Conservation (phyloP, 2,113 vertebrate species). For the Addax nasomaculatus region DNA sequence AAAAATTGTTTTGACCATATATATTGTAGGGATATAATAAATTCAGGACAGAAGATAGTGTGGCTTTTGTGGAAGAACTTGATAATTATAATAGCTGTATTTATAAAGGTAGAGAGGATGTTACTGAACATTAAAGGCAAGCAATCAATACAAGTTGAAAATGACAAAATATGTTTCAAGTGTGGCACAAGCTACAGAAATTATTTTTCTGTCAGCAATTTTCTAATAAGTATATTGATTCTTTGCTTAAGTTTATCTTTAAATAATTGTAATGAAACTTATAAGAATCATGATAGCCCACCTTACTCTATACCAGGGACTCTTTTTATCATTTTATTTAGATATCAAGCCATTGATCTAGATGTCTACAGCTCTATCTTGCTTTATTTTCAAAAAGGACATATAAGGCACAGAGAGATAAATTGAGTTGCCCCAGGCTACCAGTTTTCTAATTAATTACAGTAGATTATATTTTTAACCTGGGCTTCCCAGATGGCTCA, state of each 20-base stretch:
- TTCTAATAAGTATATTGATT: background rate
- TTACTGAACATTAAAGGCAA: background rate
- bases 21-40: background rate
- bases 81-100: background rate
- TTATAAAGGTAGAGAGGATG: background rate
- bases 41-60: background rate
- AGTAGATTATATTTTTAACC: background rate
- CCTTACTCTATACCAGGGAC: background rate
- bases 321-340: background rate
- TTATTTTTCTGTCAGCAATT: background rate
- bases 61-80: background rate
- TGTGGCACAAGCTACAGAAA: background rate
- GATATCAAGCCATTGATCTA: background rate
- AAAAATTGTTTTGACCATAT: background rate
- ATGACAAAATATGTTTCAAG: background rate
- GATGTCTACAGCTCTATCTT: background rate
- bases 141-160: background rate
- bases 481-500: background rate
- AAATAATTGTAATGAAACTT: background rate
- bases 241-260: background rate
- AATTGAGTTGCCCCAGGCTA: background rate
- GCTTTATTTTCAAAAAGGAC: background rate
- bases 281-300: background rate
- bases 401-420: background rate
- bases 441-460: background rate